These are phyloP conservation scores for Patiria miniata DNA, from an alignment of 35 echinoderm and acorn worm genomes.

Conservation along the genomic window DNA sequence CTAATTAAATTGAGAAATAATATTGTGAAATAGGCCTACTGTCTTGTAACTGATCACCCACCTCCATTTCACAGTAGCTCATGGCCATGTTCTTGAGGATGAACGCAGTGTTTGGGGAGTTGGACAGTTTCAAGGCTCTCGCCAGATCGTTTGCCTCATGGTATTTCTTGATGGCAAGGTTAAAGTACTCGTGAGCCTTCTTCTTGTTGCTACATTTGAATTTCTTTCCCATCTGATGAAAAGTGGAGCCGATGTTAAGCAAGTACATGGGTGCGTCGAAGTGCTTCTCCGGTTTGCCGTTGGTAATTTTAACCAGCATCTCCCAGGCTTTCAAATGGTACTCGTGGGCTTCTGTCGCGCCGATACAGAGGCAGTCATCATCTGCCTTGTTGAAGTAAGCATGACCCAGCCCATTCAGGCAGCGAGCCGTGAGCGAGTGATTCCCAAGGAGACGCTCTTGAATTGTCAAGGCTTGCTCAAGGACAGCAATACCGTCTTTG, in stretches of 20 bases:
- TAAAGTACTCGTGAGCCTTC: constrained; percentile 41
- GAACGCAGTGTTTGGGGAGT: constrained; percentile 10
- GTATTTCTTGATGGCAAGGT: constrained; percentile 1
- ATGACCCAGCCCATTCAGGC: constrained; percentile 33
- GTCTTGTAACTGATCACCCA: neutral
- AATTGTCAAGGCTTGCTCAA: neutral
- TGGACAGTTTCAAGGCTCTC: constrained; percentile 4
- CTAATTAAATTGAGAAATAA: too few species aligned
- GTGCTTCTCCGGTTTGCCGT: constrained; percentile 66
- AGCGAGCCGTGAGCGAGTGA: constrained; percentile 31
- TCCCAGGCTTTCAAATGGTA: constrained; percentile 68
- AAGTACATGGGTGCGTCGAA: constrained; percentile 60
- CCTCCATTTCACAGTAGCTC: constrained; percentile 50
- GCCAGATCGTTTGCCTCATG: constrained; percentile 10
- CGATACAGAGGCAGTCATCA: neutral
- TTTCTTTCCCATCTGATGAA: constrained; percentile 52
- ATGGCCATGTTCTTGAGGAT: constrained; percentile 45
- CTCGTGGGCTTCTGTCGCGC: constrained; percentile 20
- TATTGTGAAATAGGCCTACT: too few species aligned
- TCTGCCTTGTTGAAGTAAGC: constrained; percentile 44
- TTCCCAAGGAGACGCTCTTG: constrained; percentile 13
- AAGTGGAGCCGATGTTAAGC: constrained; percentile 65
- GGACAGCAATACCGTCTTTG: constrained; percentile 23
- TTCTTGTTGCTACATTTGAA: constrained; percentile 14
- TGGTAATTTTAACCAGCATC: constrained; percentile 58